Evolutionary conservation across 2,113 vertebrate genomes (phyloP).

Genomic region (Mus pahari): DNA sequence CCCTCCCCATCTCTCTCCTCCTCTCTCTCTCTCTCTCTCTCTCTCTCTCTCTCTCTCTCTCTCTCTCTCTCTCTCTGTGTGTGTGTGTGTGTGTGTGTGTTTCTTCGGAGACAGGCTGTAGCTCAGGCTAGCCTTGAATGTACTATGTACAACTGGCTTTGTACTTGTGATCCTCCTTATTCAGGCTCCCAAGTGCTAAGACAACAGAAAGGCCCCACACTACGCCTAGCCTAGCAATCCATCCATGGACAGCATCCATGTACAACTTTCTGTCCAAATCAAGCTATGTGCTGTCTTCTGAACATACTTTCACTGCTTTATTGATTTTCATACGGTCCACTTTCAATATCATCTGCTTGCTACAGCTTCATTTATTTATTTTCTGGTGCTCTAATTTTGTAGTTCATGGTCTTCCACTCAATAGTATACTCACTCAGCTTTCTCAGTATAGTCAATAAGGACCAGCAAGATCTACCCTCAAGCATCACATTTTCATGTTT

Average conservation of each 20-base stretch:
- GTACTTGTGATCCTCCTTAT: neutral
- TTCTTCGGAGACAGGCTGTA: neutral
- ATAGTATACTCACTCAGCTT: neutral
- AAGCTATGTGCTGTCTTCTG: neutral
- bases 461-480: neutral
- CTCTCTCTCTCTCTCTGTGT: no score
- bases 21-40: no score
- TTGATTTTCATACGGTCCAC: neutral
- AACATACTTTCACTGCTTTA: constrained; percentile 32
- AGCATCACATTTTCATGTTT: neutral
- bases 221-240: neutral
- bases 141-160: neutral
- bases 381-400: constrained; percentile 43
- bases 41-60: no score
- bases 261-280: neutral
- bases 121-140: neutral
- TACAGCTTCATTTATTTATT: constrained; percentile 27
- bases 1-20: no score
- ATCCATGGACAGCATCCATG: neutral
- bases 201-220: neutral
- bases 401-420: constrained; percentile 20
- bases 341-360: neutral
- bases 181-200: neutral
- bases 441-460: constrained; percentile 37
- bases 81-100: no score